Base-by-base conservation (phyloP, 2,888 invertebrate genomes). In the Drosophila kanekoi region DNA sequence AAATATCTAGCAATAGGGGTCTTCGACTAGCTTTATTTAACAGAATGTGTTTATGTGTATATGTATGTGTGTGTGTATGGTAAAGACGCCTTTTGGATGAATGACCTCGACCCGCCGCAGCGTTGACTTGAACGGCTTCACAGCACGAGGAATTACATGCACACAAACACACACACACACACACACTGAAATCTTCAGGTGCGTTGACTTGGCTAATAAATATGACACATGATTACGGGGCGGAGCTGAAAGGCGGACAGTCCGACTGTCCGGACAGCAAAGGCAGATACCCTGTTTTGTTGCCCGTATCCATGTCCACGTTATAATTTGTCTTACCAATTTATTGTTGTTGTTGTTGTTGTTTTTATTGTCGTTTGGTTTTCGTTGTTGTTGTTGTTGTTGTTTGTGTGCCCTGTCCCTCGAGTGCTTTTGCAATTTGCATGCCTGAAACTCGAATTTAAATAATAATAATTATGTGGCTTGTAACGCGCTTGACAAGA, bases 191-290 rank as follows among this genome's bases (percentile, higher is more conserved):
- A 28, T 44, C 14, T 43, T 47, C 14, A 48, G 66, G 74, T 77
- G 57, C 74, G 53, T 72, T 72, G 74, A 77, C 74, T 74, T 77
- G 73, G 72, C 65, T 60, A 60, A 77, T 71, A 74, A 64, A 76
- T 63, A 64, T 71, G 72, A 51, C 63, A 58, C 54, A 44, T 48
- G 60, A 53, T 69, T 48, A 51, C 37, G 62, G 60, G 54, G 43
- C 70, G 52, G 38, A 16, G 52, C 28, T 32, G 20, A 16, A 9
- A 11, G 20, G 33, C 33, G 47, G 58, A 49, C 59, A 59, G 33
- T 13, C 14, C 8, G 33, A 32, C 58, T 43, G 41, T 10, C 16
- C 32, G n/a, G 18, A 32, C 58, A 40, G 49, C 49, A 11, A n/a
- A 20, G 18, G 32, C 43, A 51, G 35, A 47, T 64, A 49, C 66